These are phyloP conservation scores for Clarias platycephalus DNA, from an alignment of 2,797 vertebrate species.

Conservation along the genomic window DNA sequence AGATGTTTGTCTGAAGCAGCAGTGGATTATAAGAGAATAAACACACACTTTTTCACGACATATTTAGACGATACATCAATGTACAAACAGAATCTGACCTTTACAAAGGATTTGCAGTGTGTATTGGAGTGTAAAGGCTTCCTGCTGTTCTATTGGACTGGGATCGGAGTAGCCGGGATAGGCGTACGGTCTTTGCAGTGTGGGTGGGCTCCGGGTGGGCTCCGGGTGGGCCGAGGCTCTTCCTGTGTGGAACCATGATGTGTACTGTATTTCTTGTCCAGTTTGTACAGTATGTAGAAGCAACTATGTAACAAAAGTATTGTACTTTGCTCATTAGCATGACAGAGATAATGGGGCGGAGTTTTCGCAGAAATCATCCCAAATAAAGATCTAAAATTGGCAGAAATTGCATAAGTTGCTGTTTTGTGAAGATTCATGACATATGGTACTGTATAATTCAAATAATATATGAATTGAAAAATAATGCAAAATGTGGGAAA, in stretches of 20 bases:
- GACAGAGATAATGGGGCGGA: not conserved
- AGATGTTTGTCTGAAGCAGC: conserved; percentile 2
- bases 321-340: not conserved
- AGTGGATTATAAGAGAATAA: not conserved
- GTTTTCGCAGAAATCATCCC: not conserved
- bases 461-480: too few relatives aligned
- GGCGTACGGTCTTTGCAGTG: not conserved
- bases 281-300: not conserved
- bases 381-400: not conserved
- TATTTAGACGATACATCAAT: not conserved
- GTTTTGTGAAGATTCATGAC: not conserved
- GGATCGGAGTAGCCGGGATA: not conserved
- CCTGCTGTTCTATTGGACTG: not conserved
- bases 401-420: not conserved
- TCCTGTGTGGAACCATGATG: not conserved
- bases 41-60: not conserved
- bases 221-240: not conserved
- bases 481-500: not conserved
- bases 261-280: not conserved
- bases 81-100: not conserved
- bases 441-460: not conserved
- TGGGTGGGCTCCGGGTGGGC: not conserved
- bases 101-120: not conserved
- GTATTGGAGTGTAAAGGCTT: not conserved
- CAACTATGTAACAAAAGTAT: not conserved